phyloP scores from a whole-genome alignment of 2,888 invertebrate species.

The Pandemis heparana region DNA sequence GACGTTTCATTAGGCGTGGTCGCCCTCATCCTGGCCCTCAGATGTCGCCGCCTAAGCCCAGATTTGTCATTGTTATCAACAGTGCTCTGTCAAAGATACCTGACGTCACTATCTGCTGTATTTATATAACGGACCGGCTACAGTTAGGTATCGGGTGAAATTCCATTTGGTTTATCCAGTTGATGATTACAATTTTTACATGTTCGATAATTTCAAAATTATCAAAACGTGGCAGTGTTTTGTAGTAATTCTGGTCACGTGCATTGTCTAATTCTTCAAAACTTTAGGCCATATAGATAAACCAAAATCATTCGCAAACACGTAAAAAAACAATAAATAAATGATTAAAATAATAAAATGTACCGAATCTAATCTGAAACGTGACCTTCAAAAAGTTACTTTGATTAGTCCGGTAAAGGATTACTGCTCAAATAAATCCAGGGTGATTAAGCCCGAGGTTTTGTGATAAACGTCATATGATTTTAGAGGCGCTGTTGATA shows the following conservation, averaged over 20 bases:
- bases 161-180: neutral
- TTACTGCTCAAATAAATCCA: conserved; percentile 60
- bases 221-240: neutral
- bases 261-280: conserved; percentile 14
- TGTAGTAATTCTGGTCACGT: neutral
- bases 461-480: conserved; percentile 56
- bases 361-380: conserved; percentile 53
- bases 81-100: conserved; percentile 47
- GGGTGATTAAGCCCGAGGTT: conserved; percentile 68
- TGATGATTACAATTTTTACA: too few relatives aligned
- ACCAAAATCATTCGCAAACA: conserved; percentile 29
- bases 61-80: conserved; percentile 67
- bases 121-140: conserved; percentile 23
- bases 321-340: conserved; percentile 26
- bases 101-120: conserved; percentile 23
- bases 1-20: conserved; percentile 37
- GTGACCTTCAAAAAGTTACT: conserved; percentile 70
- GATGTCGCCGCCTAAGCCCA: conserved; percentile 68
- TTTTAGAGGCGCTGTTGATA: neutral
- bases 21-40: conserved; percentile 48
- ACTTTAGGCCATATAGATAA: conserved; percentile 51
- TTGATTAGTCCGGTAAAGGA: conserved; percentile 63
- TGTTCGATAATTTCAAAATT: too few relatives aligned
- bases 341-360: conserved; percentile 51
- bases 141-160: neutral